Percentiles rank a stretch among this genome's conserved stretches.
phyloP scores from a whole-genome alignment of 2,888 invertebrate genomes.

The Terebella lapidaria region DNA sequence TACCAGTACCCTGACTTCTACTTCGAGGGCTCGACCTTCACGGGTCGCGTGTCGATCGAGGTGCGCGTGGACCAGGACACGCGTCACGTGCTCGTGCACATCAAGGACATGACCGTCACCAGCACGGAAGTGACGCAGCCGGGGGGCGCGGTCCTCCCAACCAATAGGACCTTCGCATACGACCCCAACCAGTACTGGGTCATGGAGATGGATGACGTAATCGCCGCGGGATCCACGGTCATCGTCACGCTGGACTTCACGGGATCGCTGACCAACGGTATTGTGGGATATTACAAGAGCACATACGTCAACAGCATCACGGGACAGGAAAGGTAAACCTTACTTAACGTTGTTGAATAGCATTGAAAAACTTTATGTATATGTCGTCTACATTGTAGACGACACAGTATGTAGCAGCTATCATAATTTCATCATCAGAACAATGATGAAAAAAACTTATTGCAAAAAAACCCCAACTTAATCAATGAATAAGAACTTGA shows the following conservation, averaged over 20 bases:
- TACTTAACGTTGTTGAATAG: not conserved
- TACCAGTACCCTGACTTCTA: constrained; percentile 64
- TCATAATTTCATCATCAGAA: no score
- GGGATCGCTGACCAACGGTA: constrained; percentile 64
- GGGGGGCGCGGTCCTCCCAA: constrained; percentile 11
- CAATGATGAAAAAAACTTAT: no score
- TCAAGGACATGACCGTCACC: constrained; percentile 60
- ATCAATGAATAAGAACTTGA: no score
- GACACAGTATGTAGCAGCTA: no score
- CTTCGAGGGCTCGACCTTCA: constrained; percentile 54
- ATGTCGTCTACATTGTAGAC: no score
- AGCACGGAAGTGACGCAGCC: constrained; percentile 43
- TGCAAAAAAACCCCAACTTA: no score
- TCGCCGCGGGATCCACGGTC: constrained; percentile 31
- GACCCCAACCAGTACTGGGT: constrained; percentile 55
- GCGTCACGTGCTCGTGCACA: constrained; percentile 59
- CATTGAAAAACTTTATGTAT: no score
- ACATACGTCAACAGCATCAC: constrained; percentile 55
- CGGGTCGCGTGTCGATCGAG: constrained; percentile 58
- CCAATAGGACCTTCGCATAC: constrained; percentile 41
- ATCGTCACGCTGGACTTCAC: constrained; percentile 61
- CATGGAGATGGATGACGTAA: constrained; percentile 33
- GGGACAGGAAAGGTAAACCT: constrained; percentile 33
- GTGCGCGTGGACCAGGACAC: constrained; percentile 44
- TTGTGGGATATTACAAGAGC: constrained; percentile 72